Percentiles rank a stretch among this genome's conserved stretches.
Evolutionary conservation across 2,888 invertebrate species (phyloP).

Genomic region (Chymomyza amoena): DNA sequence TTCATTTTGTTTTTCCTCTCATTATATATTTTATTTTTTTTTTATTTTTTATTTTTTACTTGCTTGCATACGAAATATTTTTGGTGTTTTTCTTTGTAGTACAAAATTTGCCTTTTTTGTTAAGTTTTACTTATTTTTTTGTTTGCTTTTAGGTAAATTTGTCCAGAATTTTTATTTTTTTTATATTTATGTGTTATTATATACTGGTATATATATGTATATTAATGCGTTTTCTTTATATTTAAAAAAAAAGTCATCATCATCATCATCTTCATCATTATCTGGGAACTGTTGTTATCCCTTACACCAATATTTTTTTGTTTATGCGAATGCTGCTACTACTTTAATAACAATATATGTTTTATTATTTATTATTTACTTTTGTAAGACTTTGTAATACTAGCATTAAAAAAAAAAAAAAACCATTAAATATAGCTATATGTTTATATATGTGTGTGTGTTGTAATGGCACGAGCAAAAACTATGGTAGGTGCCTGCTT

Average conservation of each 20-base stretch:
- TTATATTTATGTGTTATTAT: slow-evolving; percentile 1
- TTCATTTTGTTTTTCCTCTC: slow-evolving; percentile 7
- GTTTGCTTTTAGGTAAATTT: slow-evolving; percentile 1
- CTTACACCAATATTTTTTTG: not conserved
- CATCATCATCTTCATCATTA: not conserved
- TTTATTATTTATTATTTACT: not conserved
- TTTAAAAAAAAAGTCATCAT: not conserved
- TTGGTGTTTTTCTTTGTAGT: slow-evolving; percentile 48
- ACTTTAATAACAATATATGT: not conserved
- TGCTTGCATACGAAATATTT: slow-evolving; percentile 19
- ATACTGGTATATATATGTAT: not conserved
- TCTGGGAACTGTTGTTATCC: not conserved
- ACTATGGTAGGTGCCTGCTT: too few relatives aligned
- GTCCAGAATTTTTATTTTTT: slow-evolving; percentile 1
- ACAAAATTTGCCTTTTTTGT: slow-evolving; percentile 47
- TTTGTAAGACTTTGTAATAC: not conserved
- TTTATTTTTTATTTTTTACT: slow-evolving; percentile 11
- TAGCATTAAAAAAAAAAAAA: slow-evolving; percentile 2
- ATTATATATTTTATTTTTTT: not conserved
- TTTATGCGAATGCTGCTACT: not conserved
- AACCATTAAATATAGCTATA: not conserved
- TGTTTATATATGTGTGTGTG: not conserved
- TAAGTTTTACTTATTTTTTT: not conserved
- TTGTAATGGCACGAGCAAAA: not conserved
- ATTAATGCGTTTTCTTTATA: slow-evolving; percentile 39